phyloP scores from a whole-genome alignment of 2,797 vertebrate species.

The Hemitrygon akajei region DNA sequence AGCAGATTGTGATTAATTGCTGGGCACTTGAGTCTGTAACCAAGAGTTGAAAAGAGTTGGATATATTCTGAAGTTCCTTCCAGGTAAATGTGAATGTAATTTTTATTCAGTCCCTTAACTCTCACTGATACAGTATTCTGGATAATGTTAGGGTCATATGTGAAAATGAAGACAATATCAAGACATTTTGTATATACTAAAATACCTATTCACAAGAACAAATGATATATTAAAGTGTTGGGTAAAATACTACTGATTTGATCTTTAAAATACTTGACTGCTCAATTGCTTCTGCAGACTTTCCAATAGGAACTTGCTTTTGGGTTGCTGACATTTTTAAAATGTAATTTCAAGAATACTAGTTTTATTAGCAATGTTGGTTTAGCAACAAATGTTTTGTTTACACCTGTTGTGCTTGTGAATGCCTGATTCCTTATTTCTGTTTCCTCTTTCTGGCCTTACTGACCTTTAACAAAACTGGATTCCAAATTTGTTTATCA shows the following conservation, averaged over 20 bases:
- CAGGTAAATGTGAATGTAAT: background rate
- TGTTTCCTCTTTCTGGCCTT: background rate
- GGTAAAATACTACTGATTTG: background rate
- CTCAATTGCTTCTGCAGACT: background rate
- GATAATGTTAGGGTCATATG: background rate
- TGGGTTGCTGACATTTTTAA: background rate
- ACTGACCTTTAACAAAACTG: background rate
- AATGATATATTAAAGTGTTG: background rate
- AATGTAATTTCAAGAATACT: background rate
- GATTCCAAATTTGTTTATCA: too few relatives aligned
- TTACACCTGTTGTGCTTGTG: background rate
- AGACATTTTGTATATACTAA: background rate
- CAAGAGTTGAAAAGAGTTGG: background rate
- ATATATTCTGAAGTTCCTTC: background rate
- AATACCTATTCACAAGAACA: background rate
- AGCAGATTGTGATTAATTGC: too few relatives aligned
- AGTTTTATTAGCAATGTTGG: background rate
- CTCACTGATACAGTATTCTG: background rate
- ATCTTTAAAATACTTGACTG: background rate
- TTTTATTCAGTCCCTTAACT: background rate
- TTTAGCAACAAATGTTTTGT: background rate
- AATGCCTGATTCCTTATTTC: background rate
- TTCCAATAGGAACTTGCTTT: background rate
- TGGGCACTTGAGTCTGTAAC: background rate
- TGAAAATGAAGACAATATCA: background rate